These are phyloP conservation scores for Dromius quadrimaculatus DNA, from an alignment of 2,888 invertebrate genomes.

Conservation along the genomic window DNA sequence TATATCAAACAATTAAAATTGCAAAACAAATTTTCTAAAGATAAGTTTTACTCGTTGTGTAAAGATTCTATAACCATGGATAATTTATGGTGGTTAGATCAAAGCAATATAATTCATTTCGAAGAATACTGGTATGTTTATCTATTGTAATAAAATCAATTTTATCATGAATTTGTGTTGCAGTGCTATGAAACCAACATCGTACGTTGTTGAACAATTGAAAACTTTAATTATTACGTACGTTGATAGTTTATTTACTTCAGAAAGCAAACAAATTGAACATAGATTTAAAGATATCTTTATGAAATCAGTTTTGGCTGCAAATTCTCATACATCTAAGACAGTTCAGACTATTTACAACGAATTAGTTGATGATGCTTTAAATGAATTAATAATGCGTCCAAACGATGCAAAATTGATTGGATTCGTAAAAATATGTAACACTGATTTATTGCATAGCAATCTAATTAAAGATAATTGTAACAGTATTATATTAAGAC, in stretches of 20 bases:
- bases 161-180: neutral
- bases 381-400: neutral
- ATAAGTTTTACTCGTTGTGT: slow-evolving; percentile 4
- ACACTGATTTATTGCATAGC: neutral
- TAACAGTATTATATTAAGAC: slow-evolving; percentile 5
- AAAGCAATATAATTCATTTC: slow-evolving; percentile 3
- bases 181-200: slow-evolving; percentile 1
- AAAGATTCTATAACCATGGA: neutral
- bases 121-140: slow-evolving; percentile 19
- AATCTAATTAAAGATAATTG: slow-evolving; percentile 3
- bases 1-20: neutral
- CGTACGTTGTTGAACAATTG: neutral
- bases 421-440: neutral
- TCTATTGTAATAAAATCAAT: neutral
- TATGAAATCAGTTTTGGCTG: slow-evolving; percentile 1
- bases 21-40: neutral
- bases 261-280: neutral
- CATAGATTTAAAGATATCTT: neutral
- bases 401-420: neutral
- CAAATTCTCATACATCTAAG: neutral
- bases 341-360: slow-evolving; percentile 1
- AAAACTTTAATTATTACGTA: neutral
- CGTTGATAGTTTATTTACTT: neutral
- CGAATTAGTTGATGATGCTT: neutral
- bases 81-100: slow-evolving; percentile 12